phyloP scores from a whole-genome alignment of 2,113 vertebrate genomes.

The Polypterus senegalus region DNA sequence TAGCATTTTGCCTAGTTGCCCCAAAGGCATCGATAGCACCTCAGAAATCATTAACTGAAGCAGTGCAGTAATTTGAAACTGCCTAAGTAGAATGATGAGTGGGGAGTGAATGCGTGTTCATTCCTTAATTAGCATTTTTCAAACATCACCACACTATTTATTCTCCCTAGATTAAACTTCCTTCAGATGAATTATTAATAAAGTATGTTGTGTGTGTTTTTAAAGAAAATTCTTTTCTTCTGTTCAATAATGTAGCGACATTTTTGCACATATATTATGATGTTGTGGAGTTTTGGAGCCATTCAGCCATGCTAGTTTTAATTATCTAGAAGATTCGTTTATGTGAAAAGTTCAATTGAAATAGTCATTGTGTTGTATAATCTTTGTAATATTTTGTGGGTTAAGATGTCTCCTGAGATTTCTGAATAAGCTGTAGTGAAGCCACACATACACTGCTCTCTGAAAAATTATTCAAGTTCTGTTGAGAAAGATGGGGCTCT shows the following conservation, averaged over 20 bases:
- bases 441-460: too few relatives aligned
- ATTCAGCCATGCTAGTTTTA: constrained; percentile 9
- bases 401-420: too few relatives aligned
- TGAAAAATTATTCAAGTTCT: too few relatives aligned
- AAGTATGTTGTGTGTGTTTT: not conserved
- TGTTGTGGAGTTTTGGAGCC: constrained; percentile 7
- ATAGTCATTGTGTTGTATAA: not conserved
- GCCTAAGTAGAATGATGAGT: constrained; percentile 18
- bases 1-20: constrained; percentile 10
- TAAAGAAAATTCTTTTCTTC: too few relatives aligned
- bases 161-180: constrained; percentile 21
- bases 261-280: constrained; percentile 1
- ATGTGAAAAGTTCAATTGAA: constrained; percentile 4
- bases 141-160: constrained; percentile 18
- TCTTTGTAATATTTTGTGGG: too few relatives aligned
- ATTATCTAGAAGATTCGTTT: constrained; percentile 6
- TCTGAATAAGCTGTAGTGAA: too few relatives aligned
- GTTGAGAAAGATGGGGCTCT: too few relatives aligned
- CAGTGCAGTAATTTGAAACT: constrained; percentile 18
- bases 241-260: too few relatives aligned
- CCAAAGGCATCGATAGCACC: constrained; percentile 14
- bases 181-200: constrained; percentile 9
- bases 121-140: constrained; percentile 24
- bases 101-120: constrained; percentile 13
- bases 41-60: constrained; percentile 19